Evolutionary conservation across 2,888 invertebrate genomes (phyloP).

Genomic region (Sinhomidia bicolor): DNA sequence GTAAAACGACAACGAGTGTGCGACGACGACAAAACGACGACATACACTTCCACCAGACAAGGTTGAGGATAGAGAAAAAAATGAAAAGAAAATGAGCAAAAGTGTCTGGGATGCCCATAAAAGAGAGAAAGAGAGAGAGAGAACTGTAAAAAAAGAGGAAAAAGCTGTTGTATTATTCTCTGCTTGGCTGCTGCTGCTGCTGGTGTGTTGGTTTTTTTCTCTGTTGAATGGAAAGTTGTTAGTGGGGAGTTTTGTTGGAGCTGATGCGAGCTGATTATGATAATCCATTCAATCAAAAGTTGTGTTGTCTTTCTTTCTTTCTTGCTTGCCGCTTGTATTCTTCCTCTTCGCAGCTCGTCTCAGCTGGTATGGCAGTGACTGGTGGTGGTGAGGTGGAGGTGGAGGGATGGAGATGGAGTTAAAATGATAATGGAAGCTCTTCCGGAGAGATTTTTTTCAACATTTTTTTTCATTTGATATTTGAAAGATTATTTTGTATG

Average conservation of each 20-base stretch:
- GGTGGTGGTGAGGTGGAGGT: neutral
- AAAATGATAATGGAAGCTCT: slow-evolving; percentile 26
- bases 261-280: slow-evolving; percentile 26
- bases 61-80: neutral
- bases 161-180: too few species aligned
- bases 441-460: slow-evolving; percentile 7
- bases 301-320: neutral
- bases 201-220: neutral
- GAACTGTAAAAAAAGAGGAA: neutral
- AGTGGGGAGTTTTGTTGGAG: neutral
- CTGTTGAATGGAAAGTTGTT: slow-evolving; percentile 1
- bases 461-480: neutral
- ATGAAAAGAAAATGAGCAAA: slow-evolving; percentile 27
- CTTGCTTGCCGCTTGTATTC: neutral
- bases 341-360: neutral
- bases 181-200: too few species aligned
- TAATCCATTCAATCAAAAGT: slow-evolving; percentile 55
- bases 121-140: neutral
- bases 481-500: neutral
- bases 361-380: neutral
- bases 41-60: neutral
- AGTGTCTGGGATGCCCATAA: slow-evolving; percentile 4
- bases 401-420: neutral
- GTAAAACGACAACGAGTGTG: neutral
- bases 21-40: slow-evolving; percentile 29